Percentiles rank a stretch among this genome's conserved stretches.
Conservation (phyloP, 2,113 vertebrate species). For the Barbus barbus region DNA sequence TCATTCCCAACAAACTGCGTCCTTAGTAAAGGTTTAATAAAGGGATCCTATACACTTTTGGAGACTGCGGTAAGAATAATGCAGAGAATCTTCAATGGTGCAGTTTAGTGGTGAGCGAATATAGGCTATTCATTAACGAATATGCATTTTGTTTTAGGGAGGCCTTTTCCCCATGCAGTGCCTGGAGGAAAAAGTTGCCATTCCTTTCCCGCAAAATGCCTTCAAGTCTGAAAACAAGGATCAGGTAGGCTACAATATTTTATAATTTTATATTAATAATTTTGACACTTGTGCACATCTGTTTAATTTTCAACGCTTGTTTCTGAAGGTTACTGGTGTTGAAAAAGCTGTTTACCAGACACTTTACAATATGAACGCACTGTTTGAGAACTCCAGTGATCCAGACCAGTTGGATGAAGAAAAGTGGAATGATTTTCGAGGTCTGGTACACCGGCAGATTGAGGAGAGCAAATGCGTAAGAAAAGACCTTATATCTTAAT, state of each 20-base stretch:
- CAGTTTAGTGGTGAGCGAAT: background rate
- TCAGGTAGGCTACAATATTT: too few relatives aligned
- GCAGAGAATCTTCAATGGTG: background rate
- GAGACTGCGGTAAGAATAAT: background rate
- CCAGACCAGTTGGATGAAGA: constrained; percentile 33
- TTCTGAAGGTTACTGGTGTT: constrained; percentile 4
- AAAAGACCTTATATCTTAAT: background rate
- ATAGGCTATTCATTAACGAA: background rate
- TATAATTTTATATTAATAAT: too few relatives aligned
- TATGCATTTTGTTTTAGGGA: constrained; percentile 25
- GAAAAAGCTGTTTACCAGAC: constrained; percentile 50
- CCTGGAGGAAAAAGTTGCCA: constrained; percentile 10
- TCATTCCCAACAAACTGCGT: constrained; percentile 35
- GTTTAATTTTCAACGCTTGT: background rate
- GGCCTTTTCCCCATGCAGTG: constrained; percentile 49
- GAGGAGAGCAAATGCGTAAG: constrained; percentile 52
- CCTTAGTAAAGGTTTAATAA: constrained; percentile 36
- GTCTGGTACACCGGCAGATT: constrained; percentile 41
- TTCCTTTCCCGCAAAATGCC: constrained; percentile 42
- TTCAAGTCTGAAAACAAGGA: constrained; percentile 29
- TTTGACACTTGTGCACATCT: background rate
- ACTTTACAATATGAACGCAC: constrained; percentile 29
- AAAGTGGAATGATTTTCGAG: constrained; percentile 35
- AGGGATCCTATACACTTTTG: background rate
- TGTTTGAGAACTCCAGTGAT: constrained; percentile 33